A percentile compares a stretch with the other conserved stretches of the same genome.
Evolutionary conservation across 2,113 vertebrate genomes (phyloP).

Genomic region (Lethenteron reissneri): DNA sequence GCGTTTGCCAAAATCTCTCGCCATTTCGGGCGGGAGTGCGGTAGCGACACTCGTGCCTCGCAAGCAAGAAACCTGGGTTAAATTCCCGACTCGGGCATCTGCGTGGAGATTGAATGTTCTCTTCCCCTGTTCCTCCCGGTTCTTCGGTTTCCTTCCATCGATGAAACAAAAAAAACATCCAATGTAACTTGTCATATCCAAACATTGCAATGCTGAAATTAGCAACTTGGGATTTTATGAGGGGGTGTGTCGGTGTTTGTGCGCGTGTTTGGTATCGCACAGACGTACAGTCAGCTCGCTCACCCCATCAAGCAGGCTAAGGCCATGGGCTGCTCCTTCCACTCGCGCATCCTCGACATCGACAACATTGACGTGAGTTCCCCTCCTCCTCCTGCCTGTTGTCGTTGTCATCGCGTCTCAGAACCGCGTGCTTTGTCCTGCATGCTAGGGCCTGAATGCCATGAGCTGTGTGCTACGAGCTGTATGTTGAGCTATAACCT

Average conservation of each 20-base stretch:
- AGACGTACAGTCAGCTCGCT: slow-evolving; percentile 84
- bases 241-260: not conserved
- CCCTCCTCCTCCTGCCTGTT: not conserved
- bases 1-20: too few species aligned
- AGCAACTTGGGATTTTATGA: not conserved
- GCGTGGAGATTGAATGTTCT: too few species aligned
- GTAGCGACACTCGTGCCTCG: too few species aligned
- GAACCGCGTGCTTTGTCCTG: too few species aligned
- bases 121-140: too few species aligned
- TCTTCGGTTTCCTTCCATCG: too few species aligned
- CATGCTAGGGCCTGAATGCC: too few species aligned
- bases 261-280: slow-evolving; percentile 10
- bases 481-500: not conserved
- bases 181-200: not conserved
- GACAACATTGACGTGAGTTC: slow-evolving; percentile 72
- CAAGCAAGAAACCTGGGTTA: too few species aligned
- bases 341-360: slow-evolving; percentile 69
- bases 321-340: slow-evolving; percentile 58
- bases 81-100: too few species aligned
- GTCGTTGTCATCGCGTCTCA: too few species aligned
- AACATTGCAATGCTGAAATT: not conserved
- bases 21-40: too few species aligned
- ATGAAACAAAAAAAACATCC: not conserved
- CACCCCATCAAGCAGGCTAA: slow-evolving; percentile 75
- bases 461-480: not conserved